phyloP scores from a whole-genome alignment of 1,140 invertebrate genomes.

The Saxidomus purpurata region DNA sequence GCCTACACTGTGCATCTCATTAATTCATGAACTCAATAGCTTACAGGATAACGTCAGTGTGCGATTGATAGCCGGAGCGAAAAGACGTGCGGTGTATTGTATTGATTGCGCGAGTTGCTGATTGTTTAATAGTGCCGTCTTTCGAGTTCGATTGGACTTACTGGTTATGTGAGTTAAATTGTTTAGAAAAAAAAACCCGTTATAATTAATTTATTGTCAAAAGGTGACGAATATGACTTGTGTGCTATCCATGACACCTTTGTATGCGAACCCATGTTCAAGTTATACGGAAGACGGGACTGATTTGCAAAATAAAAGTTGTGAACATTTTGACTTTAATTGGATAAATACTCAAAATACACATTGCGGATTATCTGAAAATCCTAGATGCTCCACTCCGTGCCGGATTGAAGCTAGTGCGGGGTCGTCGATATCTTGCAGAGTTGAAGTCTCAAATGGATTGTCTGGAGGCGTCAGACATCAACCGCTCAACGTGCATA shows the following conservation, averaged over 20 bases:
- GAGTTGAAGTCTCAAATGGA: background rate
- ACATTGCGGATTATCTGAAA: background rate
- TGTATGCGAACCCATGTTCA: constrained; percentile 13
- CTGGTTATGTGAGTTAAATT: background rate
- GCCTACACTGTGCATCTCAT: constrained; percentile 4
- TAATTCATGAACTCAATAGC: background rate
- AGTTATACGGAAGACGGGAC: background rate
- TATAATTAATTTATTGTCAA: background rate
- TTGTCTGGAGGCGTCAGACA: background rate
- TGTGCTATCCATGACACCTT: constrained; percentile 1
- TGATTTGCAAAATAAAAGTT: constrained; percentile 13
- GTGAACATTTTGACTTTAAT: constrained; percentile 26
- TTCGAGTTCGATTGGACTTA: background rate
- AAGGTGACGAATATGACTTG: background rate
- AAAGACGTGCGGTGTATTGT: background rate
- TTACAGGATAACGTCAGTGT: background rate
- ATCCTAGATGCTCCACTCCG: background rate
- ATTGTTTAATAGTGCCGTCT: background rate
- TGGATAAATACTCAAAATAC: background rate
- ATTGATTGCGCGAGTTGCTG: background rate
- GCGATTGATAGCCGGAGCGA: constrained; percentile 16
- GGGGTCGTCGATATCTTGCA: background rate
- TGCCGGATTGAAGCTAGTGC: constrained; percentile 11
- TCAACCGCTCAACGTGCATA: background rate
- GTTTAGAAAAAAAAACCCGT: background rate